phyloP scores from a whole-genome alignment of 1,140 invertebrate genomes.

The Mya arenaria region DNA sequence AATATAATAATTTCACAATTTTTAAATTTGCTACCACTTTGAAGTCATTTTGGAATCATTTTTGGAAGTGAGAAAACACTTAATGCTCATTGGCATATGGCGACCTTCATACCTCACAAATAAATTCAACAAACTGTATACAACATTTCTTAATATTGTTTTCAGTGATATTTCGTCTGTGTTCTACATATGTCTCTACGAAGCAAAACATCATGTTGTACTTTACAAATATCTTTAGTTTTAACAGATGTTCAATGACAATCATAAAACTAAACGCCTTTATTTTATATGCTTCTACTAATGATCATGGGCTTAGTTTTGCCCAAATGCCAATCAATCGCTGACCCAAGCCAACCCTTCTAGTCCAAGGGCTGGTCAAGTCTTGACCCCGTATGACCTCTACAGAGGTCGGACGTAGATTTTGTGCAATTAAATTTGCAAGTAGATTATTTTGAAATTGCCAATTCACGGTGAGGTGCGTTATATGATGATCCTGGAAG shows the following conservation, averaged over 20 bases:
- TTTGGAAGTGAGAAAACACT: no score
- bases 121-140: no score
- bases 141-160: no score
- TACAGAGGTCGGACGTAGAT: slow-evolving; percentile 17
- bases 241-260: slow-evolving; percentile 47
- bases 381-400: slow-evolving; percentile 41
- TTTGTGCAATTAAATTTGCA: slow-evolving; percentile 50
- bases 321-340: slow-evolving; percentile 46
- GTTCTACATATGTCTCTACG: no score
- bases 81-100: no score
- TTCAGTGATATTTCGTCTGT: no score
- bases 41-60: no score
- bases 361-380: slow-evolving; percentile 44
- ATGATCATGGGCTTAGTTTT: slow-evolving; percentile 43
- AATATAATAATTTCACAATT: no score
- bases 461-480: slow-evolving; percentile 35
- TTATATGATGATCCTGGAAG: slow-evolving; percentile 16
- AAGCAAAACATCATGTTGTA: no score
- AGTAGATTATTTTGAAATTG: slow-evolving; percentile 59
- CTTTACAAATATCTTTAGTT: no score
- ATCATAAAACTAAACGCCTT: slow-evolving; percentile 40
- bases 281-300: slow-evolving; percentile 13
- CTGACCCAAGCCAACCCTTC: slow-evolving; percentile 22
- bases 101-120: no score
- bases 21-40: no score